These are phyloP conservation scores for Hemicrepidius hirtus DNA, from an alignment of 2,888 invertebrate genomes.

Conservation along the genomic window DNA sequence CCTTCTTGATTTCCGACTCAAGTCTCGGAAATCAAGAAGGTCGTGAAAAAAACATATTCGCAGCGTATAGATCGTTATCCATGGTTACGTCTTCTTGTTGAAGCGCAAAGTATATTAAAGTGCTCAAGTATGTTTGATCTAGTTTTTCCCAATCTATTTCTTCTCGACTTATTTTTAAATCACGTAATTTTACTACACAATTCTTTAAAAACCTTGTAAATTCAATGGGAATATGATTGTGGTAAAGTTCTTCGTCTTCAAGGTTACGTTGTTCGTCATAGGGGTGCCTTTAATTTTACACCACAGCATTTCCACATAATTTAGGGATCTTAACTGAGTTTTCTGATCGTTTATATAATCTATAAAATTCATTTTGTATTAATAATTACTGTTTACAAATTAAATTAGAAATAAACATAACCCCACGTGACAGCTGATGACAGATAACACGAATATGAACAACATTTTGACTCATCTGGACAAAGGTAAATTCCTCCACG, in stretches of 20 bases:
- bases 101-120: constrained; percentile 33
- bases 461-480: too few relatives aligned
- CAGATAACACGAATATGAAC: too few relatives aligned
- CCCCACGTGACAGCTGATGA: too few relatives aligned
- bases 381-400: too few relatives aligned
- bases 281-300: constrained; percentile 16
- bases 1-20: too few relatives aligned
- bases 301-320: constrained; percentile 35
- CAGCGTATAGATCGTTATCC: constrained; percentile 31
- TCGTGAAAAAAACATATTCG: constrained; percentile 40
- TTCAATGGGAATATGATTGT: constrained; percentile 39
- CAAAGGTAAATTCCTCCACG: too few relatives aligned
- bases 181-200: constrained; percentile 35
- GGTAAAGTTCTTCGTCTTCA: constrained; percentile 34
- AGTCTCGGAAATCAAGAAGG: too few relatives aligned
- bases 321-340: constrained; percentile 2
- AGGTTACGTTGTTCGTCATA: not conserved
- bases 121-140: constrained; percentile 34
- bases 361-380: constrained; percentile 36
- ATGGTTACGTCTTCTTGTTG: constrained; percentile 24
- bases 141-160: constrained; percentile 8
- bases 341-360: constrained; percentile 38
- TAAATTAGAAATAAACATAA: too few relatives aligned
- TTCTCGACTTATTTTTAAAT: constrained; percentile 7
- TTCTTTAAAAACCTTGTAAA: constrained; percentile 29